Conservation (phyloP, 2,797 vertebrate genomes). For the Clarias laeviceps region DNA sequence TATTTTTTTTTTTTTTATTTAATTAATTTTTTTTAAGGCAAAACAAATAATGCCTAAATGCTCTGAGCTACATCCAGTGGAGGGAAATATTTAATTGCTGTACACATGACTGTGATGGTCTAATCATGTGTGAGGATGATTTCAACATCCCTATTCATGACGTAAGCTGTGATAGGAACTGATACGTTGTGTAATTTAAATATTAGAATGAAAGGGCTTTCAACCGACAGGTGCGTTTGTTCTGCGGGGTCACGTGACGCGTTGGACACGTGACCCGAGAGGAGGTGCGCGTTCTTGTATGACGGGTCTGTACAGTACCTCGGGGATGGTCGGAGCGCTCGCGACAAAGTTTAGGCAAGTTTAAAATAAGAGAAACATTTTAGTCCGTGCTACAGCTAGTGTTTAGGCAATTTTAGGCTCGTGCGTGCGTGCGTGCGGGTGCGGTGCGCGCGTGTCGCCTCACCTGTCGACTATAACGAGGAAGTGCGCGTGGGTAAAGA, state of each 20-base stretch:
- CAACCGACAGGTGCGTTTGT: background rate
- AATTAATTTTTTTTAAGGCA: no score
- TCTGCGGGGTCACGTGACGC: background rate
- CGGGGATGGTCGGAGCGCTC: background rate
- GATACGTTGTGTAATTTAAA: background rate
- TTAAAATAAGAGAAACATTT: background rate
- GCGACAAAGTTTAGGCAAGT: background rate
- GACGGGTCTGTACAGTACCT: background rate
- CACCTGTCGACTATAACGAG: constrained; percentile 48
- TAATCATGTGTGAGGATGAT: no score
- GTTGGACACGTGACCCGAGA: background rate
- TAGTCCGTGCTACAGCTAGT: no score
- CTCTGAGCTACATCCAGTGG: no score
- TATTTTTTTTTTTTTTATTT: no score
- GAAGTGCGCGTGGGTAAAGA: constrained; percentile 43
- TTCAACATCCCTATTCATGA: no score
- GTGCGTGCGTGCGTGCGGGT: background rate
- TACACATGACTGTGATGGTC: no score
- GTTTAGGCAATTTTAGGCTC: background rate
- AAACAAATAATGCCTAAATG: no score
- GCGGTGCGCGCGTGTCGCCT: background rate
- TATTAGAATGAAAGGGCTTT: background rate
- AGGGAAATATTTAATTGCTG: no score
- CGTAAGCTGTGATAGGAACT: background rate
- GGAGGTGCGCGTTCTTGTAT: no score